phyloP scores from a whole-genome alignment of 2,888 invertebrate species.

The Chelonus formosanus region DNA sequence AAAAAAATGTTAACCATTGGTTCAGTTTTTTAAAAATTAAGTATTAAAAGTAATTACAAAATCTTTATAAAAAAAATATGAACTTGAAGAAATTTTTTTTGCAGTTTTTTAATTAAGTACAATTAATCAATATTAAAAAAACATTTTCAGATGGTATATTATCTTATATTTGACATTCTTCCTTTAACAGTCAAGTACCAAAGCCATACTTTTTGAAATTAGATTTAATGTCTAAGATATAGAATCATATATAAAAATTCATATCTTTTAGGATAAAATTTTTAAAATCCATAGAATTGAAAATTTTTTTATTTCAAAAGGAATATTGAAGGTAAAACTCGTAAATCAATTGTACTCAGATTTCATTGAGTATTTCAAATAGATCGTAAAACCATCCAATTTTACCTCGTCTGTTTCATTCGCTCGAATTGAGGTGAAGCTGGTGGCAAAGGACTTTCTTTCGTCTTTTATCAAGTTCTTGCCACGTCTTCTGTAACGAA shows the following conservation, averaged over 20 bases:
- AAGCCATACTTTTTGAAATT: not conserved
- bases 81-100: too few relatives aligned
- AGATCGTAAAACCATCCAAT: slow-evolving; percentile 38
- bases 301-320: not conserved
- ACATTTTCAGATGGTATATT: too few relatives aligned
- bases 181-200: too few relatives aligned
- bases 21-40: too few relatives aligned
- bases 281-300: slow-evolving; percentile 17
- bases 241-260: slow-evolving; percentile 9
- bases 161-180: too few relatives aligned
- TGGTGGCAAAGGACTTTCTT: slow-evolving; percentile 30
- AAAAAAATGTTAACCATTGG: too few relatives aligned
- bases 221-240: not conserved
- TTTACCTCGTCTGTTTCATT: slow-evolving; percentile 21
- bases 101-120: too few relatives aligned
- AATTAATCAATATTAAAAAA: too few relatives aligned
- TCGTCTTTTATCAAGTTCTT: slow-evolving; percentile 30
- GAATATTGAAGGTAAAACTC: slow-evolving; percentile 14
- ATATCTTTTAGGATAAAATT: slow-evolving; percentile 28
- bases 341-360: slow-evolving; percentile 40
- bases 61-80: too few relatives aligned
- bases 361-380: slow-evolving; percentile 43
- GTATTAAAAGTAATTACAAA: too few relatives aligned
- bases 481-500: slow-evolving; percentile 28
- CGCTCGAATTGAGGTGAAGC: slow-evolving; percentile 29